A percentile compares a stretch with the other conserved stretches of the same genome.
phyloP scores from a whole-genome alignment of 2,797 vertebrate genomes.

The Psittacula derbiana region DNA sequence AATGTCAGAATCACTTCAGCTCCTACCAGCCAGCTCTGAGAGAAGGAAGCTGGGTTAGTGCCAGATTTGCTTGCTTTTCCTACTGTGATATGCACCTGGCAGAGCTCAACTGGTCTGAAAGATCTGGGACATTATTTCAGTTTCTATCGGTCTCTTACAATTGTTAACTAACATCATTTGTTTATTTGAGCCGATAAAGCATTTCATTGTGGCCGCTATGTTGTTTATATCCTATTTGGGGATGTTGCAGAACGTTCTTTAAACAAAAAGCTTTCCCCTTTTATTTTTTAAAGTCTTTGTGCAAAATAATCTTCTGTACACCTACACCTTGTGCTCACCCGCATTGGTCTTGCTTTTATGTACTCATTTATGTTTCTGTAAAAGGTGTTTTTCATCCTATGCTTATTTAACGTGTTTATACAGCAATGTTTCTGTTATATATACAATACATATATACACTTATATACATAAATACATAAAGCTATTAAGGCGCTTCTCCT shows the following conservation, averaged over 20 bases:
- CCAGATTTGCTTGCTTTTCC: not conserved
- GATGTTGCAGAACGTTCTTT: not conserved
- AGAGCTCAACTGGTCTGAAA: not conserved
- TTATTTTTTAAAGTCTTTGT: not conserved
- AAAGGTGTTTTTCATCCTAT: not conserved
- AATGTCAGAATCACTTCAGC: not conserved
- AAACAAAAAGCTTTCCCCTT: not conserved
- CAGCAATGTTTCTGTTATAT: not conserved
- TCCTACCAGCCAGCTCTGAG: not conserved
- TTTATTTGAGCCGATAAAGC: not conserved
- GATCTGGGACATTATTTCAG: not conserved
- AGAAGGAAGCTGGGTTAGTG: not conserved
- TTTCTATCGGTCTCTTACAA: not conserved
- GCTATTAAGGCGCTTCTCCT: not conserved
- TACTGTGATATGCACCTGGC: not conserved
- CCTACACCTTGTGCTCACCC: not conserved
- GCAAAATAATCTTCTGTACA: not conserved
- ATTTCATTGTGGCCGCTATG: not conserved
- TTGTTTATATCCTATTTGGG: not conserved
- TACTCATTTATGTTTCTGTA: not conserved
- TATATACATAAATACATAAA: not conserved
- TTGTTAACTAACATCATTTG: not conserved
- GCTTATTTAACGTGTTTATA: not conserved
- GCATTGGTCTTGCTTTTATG: rapidly evolving
- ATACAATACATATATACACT: not conserved